Conservation (phyloP, 1,140 invertebrate genomes). For the Lysiphlebus fabarum region DNA sequence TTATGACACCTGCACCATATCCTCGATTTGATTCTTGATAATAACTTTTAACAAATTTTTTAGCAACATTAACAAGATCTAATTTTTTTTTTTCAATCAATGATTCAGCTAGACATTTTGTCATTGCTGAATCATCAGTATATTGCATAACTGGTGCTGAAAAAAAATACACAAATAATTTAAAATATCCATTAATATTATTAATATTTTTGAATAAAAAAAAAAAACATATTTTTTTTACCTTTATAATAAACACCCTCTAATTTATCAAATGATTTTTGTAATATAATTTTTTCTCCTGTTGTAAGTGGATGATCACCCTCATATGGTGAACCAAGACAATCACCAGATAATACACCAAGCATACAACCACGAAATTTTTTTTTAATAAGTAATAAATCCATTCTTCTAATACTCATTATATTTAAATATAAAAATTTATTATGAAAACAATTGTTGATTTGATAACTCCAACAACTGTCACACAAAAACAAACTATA, state of each 20-base stretch:
- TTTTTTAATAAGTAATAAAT: constrained; percentile 49
- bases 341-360: constrained; percentile 70
- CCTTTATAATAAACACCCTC: constrained; percentile 59
- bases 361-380: constrained; percentile 69
- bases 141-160: constrained; percentile 62
- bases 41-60: constrained; percentile 67
- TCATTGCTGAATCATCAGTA: constrained; percentile 81
- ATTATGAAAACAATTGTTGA: too few species aligned
- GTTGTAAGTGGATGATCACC: constrained; percentile 50
- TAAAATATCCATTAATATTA: constrained; percentile 13
- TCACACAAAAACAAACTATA: too few species aligned
- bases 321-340: constrained; percentile 70
- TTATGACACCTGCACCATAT: constrained; percentile 63
- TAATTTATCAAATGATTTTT: constrained; percentile 62
- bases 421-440: too few species aligned
- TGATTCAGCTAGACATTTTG: constrained; percentile 62
- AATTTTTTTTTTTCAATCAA: constrained; percentile 62
- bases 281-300: constrained; percentile 57
- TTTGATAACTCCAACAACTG: too few species aligned
- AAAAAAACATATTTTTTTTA: constrained; percentile 35
- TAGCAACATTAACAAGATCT: constrained; percentile 60
- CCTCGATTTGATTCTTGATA: constrained; percentile 63
- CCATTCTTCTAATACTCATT: constrained; percentile 35
- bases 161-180: constrained; percentile 22
- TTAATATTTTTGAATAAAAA: too few species aligned